Base-by-base conservation (phyloP, 2,113 vertebrate genomes). In the Hemiprocne comata region DNA sequence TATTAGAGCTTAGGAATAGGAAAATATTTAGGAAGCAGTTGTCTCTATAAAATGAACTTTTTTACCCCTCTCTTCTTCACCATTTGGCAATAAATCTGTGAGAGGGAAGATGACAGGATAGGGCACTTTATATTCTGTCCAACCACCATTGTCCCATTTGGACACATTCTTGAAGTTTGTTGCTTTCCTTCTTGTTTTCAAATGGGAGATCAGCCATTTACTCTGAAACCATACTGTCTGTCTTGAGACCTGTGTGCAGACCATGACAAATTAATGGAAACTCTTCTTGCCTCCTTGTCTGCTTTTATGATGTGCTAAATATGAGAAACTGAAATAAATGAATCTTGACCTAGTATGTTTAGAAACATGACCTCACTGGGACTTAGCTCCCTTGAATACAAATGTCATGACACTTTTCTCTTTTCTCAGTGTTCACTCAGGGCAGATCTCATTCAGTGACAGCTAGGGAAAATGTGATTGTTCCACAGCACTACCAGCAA, bases 231-330 rank as follows among this genome's bases (percentile, higher is more conserved):
- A 79, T 23, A 44, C 21, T 71, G 72, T 67, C 24, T 91, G 24
- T 77, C 50, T 82, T 70, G 77, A 94, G 44, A 69, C 19, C 10
- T 76, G 3, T 18, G 10, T 46, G 61, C 60, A 83, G 23, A 69
- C 13, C 15, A 61, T 53, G 33, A 60, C 46, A 72, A 91, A 75
- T 40, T 44, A 85, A 48, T 66, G 65, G 55, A 85, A 87, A 42
- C 19, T 29, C 26, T 89, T 89, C 40, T 92, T 87, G 31, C 15
- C 4, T 55, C 12, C 21, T 67, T 75, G 44, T 36, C 42, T 60
- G 57, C 23, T 70, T 61, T 93, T 61, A 94, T 75, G 36, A 90
- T 50, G 73, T 87, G 57, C 26, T 58, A 76, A 94, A 79, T 17
- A 55, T 57, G 58, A 77, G 66, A 89, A 85, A 87, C 24, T 91